Percentiles rank a stretch among this genome's conserved stretches.
Evolutionary conservation across 1,140 invertebrate genomes (phyloP).

Genomic region (Pogonus chalceus): DNA sequence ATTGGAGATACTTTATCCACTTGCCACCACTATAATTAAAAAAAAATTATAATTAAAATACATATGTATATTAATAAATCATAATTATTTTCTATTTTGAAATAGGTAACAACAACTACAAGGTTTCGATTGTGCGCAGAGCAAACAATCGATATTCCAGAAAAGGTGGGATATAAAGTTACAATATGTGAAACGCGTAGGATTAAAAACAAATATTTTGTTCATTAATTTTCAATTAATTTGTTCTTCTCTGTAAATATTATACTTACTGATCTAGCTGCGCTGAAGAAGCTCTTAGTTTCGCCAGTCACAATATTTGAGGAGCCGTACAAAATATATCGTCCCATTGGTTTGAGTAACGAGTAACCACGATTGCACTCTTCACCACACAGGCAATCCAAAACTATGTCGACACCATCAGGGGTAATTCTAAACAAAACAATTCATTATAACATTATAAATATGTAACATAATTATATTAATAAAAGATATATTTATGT

Average conservation of each 20-base stretch:
- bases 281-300: conserved; percentile 80
- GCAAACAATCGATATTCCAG: no score
- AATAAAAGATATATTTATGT: background rate
- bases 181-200: no score
- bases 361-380: conserved; percentile 77
- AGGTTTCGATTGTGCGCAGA: no score
- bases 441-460: conserved; percentile 4
- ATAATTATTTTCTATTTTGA: background rate
- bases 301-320: conserved; percentile 79
- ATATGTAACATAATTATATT: background rate
- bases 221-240: conserved; percentile 12
- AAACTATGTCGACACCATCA: conserved; percentile 76
- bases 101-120: conserved; percentile 10
- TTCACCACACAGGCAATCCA: conserved; percentile 82
- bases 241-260: conserved; percentile 8
- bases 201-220: conserved; percentile 2
- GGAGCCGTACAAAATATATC: conserved; percentile 78
- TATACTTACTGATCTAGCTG: conserved; percentile 68
- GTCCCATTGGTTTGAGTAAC: conserved; percentile 80
- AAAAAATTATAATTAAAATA: background rate
- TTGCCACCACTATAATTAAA: conserved; percentile 70
- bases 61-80: background rate
- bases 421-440: conserved; percentile 49
- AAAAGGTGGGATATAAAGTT: no score
- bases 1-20: conserved; percentile 81